phyloP scores from a whole-genome alignment of 2,888 invertebrate species.

The Desoria tigrina region DNA sequence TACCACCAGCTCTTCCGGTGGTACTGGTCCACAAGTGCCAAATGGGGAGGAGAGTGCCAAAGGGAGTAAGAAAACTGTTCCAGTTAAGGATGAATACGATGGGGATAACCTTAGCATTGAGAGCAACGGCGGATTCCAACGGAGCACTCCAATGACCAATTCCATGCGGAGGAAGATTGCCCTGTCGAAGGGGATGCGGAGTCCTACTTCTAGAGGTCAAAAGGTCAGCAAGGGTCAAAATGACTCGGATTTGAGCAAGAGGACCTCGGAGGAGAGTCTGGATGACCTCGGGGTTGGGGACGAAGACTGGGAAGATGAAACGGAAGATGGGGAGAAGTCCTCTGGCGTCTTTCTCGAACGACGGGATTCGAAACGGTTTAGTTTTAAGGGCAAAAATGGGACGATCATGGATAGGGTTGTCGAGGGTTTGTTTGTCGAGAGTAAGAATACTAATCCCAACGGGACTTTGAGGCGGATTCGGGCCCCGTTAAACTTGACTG shows the following conservation, averaged over 20 bases:
- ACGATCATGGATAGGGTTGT: constrained; percentile 51
- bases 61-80: constrained; percentile 37
- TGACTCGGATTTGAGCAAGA: constrained; percentile 16
- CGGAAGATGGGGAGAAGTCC: constrained; percentile 16
- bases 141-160: constrained; percentile 29
- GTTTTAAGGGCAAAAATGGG: constrained; percentile 44
- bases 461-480: constrained; percentile 49
- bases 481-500: constrained; percentile 48
- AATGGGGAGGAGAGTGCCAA: constrained; percentile 26
- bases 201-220: constrained; percentile 13
- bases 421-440: constrained; percentile 54
- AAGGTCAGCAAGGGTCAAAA: no score
- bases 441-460: constrained; percentile 50
- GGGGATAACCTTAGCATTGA: constrained; percentile 16
- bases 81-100: constrained; percentile 36
- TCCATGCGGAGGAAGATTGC: constrained; percentile 40
- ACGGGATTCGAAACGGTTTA: constrained; percentile 51
- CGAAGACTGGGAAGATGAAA: constrained; percentile 47
- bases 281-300: constrained; percentile 50
- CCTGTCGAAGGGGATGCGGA: constrained; percentile 20
- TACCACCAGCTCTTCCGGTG: constrained; percentile 16
- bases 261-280: constrained; percentile 45
- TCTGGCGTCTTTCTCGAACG: constrained; percentile 45
- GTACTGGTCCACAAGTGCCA: constrained; percentile 26
- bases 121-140: constrained; percentile 7